A percentile compares a stretch with the other conserved stretches of the same genome.
phyloP scores from a whole-genome alignment of 2,113 vertebrate genomes.

The Epinephelus moara region DNA sequence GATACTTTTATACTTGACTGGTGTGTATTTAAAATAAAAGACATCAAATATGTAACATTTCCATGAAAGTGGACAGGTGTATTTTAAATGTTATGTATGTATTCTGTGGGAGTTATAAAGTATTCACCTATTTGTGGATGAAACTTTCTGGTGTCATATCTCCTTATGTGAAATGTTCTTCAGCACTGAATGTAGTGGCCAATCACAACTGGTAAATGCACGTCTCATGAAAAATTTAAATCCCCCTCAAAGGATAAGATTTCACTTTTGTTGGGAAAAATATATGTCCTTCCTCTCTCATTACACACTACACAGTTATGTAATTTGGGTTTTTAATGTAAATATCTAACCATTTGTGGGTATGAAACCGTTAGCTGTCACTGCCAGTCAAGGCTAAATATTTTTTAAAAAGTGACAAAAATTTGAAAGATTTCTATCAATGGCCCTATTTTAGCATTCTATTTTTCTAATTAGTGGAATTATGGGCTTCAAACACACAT shows the following conservation, averaged over 20 bases:
- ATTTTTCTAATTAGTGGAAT: background rate
- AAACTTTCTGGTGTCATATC: background rate
- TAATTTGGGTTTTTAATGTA: background rate
- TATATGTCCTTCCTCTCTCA: too few species aligned
- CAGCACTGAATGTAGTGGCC: background rate
- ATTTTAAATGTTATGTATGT: background rate
- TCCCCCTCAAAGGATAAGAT: background rate
- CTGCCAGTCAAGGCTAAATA: background rate
- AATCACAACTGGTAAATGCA: background rate
- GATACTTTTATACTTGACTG: too few species aligned
- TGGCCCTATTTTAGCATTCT: too few species aligned
- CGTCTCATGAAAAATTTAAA: constrained; percentile 5
- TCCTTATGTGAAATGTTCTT: background rate
- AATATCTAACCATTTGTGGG: background rate
- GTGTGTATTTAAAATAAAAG: background rate
- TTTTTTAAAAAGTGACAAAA: background rate
- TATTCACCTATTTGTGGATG: background rate
- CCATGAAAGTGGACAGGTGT: background rate
- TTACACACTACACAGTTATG: too few species aligned
- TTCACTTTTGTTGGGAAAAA: background rate
- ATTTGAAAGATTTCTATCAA: background rate
- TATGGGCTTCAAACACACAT: background rate
- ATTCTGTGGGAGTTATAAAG: background rate
- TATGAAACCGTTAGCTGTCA: background rate
- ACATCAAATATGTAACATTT: background rate